Evolutionary conservation across 2,113 vertebrate genomes (phyloP).

Genomic region (Columbina picui): DNA sequence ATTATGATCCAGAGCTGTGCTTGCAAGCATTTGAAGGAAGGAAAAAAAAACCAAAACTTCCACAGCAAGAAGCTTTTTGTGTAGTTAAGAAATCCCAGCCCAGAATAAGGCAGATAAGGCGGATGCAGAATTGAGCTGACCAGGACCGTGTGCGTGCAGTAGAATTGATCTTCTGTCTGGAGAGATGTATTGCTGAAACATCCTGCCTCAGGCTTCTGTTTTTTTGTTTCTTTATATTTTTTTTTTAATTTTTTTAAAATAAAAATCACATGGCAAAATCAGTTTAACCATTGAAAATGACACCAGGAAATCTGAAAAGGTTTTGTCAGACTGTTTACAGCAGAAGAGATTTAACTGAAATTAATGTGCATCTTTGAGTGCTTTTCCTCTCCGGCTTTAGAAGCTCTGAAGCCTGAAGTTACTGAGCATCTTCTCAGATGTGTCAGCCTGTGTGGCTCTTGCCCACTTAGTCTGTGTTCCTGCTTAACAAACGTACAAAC

Average conservation of each 20-base stretch:
- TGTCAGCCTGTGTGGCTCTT: background rate
- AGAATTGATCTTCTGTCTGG: background rate
- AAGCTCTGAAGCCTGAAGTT: background rate
- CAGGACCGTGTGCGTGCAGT: background rate
- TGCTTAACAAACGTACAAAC: background rate
- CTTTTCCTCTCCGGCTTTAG: background rate
- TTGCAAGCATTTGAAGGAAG: background rate
- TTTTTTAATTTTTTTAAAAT: background rate
- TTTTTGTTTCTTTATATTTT: background rate
- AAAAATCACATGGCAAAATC: background rate
- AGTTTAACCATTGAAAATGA: background rate
- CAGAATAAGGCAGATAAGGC: background rate
- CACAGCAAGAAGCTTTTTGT: background rate
- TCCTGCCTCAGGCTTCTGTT: background rate
- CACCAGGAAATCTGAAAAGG: background rate
- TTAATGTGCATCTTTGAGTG: background rate
- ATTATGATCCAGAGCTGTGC: background rate
- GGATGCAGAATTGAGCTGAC: background rate
- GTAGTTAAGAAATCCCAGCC: background rate
- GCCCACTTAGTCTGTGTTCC: background rate
- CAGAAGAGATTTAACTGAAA: background rate
- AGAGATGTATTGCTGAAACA: background rate
- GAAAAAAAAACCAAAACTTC: background rate
- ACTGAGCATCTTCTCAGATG: background rate
- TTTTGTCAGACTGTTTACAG: background rate